These are phyloP conservation scores for Smutsia temminckii DNA, from an alignment of 2,797 vertebrate genomes.

Conservation along the genomic window DNA sequence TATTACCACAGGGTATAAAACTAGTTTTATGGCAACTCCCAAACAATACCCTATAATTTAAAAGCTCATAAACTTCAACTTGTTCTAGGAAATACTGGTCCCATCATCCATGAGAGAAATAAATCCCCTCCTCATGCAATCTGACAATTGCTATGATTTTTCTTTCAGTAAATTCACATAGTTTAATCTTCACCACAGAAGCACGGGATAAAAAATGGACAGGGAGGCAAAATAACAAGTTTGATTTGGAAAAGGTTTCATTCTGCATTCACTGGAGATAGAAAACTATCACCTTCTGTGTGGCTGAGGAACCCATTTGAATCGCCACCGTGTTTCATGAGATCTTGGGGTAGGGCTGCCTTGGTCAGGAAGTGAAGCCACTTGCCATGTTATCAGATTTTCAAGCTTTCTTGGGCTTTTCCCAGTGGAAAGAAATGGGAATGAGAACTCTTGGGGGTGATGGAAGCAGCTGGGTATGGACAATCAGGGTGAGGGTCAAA, in stretches of 20 bases:
- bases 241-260: slow-evolving; percentile 21
- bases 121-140: background rate
- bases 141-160: slow-evolving; percentile 25
- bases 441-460: too few relatives aligned
- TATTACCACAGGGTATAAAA: background rate
- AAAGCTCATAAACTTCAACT: slow-evolving; percentile 50
- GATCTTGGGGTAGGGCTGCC: accelerated
- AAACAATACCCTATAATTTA: background rate
- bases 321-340: too few relatives aligned
- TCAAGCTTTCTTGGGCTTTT: background rate
- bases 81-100: background rate
- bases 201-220: background rate
- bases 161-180: slow-evolving; percentile 44
- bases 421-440: background rate
- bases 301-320: background rate
- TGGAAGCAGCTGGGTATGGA: accelerated
- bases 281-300: background rate
- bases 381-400: background rate
- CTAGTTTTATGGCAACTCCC: background rate
- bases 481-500: background rate
- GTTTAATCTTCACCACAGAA: slow-evolving; percentile 39
- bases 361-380: background rate
- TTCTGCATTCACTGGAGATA: background rate
- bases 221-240: background rate
- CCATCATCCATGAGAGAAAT: background rate